Conservation (phyloP, 2,113 vertebrate species). For the Dinomys branickii region DNA sequence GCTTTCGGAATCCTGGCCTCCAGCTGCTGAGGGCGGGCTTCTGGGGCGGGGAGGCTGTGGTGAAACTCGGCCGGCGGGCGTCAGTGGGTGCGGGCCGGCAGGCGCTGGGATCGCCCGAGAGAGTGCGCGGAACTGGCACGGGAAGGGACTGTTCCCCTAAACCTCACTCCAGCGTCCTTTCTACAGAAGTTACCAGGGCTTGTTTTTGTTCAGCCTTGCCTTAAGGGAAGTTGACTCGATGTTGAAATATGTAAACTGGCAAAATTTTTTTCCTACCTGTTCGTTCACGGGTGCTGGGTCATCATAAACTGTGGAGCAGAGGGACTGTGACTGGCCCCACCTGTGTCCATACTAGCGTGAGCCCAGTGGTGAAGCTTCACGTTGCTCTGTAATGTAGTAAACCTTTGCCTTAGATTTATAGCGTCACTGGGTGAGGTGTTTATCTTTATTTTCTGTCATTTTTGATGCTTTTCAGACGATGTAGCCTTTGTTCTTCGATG, state of each 20-base stretch:
- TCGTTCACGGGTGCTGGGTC: not conserved
- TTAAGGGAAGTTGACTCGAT: not conserved
- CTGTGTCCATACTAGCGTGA: not conserved
- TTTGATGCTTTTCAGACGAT: not conserved
- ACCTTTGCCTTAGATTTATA: not conserved
- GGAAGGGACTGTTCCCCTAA: not conserved
- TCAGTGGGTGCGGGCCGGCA: not conserved
- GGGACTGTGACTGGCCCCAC: not conserved
- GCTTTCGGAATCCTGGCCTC: conserved; percentile 34
- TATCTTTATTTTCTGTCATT: not conserved
- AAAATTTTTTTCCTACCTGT: conserved; percentile 51
- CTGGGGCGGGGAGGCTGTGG: not conserved
- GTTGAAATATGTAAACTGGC: not conserved
- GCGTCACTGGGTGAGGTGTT: not conserved
- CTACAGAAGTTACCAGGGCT: not conserved
- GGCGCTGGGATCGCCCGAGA: not conserved
- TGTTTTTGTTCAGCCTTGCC: not conserved
- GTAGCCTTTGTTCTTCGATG: not conserved
- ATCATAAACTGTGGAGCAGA: not conserved
- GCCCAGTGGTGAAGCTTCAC: not conserved
- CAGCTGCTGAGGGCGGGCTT: conserved; percentile 38
- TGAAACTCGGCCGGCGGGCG: conserved; percentile 16
- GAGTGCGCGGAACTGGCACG: not conserved
- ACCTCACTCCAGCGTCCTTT: not conserved
- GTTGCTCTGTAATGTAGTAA: not conserved